Evolutionary conservation across 2,113 vertebrate genomes (phyloP), one percentile per base, ranked within the genome.

Genomic region (Clinocottus analis): DNA sequence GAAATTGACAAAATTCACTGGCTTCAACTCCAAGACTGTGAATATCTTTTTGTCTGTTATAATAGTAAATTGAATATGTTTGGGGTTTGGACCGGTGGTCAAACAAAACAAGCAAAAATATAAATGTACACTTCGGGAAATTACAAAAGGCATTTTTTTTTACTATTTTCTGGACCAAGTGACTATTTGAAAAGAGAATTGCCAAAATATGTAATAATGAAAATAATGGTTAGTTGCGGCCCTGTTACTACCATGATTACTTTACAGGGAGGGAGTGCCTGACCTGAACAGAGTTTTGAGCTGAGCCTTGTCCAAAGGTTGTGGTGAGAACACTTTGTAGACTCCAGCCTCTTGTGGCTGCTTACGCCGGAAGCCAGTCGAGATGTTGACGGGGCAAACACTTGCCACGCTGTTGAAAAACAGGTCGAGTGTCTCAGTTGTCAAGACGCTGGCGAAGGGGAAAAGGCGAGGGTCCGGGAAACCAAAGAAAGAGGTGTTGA

Each of bases 401-500:
- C 96, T 98, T 82, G 96, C 95, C 72, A 96, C 95, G 21, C 96
- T 95, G 16, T 96, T 95, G 93, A 99, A 99, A 91, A 98, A 98
- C 35, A 97, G 88, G 21, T 88, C 80, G 0, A 95, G 95, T 0
- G 94, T 92, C 73, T 97, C 97, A 0, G 96, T 97, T 29, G 98
- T 99, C 65, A 99, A 95, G 72, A 99, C 91, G 72, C 93, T 96
- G 75, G 97, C 93, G 0, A 97, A 98, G 0, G 98, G 98, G 85
- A 99, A 99, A 14, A 99, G 95, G 73, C 97, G 97, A 21, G 98
- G 97, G 87, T 99, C 98, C 0, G 95, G 94, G 89, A 97, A 99
- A 70, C 97, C 96, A 0, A 99, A 99, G 91, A 97, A 97, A 62
- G 97, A 96, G 37, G 97, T 97, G 93, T 99, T 99, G 85, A 99